A percentile compares a stretch with the other conserved stretches of the same genome.
phyloP scores from a whole-genome alignment of 2,797 vertebrate genomes.

The Morus bassanus region DNA sequence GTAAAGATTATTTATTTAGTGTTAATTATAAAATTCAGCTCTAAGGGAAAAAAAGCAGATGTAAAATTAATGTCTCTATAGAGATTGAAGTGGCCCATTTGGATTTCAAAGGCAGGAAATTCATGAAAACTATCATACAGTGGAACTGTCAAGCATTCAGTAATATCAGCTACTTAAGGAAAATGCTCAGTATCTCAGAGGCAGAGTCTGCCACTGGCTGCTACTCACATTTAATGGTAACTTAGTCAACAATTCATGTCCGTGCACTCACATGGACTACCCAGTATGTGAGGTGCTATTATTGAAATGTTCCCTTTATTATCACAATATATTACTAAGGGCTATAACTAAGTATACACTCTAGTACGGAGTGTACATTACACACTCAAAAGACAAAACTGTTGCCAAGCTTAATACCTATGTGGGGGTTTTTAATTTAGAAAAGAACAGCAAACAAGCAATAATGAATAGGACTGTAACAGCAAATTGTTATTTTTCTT shows the following conservation, averaged over 20 bases:
- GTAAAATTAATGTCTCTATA: background rate
- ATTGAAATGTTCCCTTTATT: background rate
- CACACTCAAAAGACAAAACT: background rate
- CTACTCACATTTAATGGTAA: background rate
- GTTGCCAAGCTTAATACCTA: background rate
- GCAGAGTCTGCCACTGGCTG: background rate
- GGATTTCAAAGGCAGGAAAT: slow-evolving; percentile 50
- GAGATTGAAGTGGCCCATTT: background rate
- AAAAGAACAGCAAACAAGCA: background rate
- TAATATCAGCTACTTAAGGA: background rate
- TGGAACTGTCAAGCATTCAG: background rate
- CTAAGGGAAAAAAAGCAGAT: background rate
- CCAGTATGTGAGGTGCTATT: background rate
- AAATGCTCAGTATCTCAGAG: background rate
- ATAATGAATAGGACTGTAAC: background rate
- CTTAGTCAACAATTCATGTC: background rate
- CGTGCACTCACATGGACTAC: background rate
- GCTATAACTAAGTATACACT: background rate
- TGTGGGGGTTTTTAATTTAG: background rate
- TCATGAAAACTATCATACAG: background rate
- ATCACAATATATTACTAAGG: background rate
- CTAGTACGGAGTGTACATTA: too few relatives aligned
- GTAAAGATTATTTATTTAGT: slow-evolving; percentile 19
- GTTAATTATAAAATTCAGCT: slow-evolving; percentile 29
- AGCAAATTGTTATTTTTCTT: background rate